Conservation (phyloP, 2,888 invertebrate species). For the Polyommatus iphigenia region DNA sequence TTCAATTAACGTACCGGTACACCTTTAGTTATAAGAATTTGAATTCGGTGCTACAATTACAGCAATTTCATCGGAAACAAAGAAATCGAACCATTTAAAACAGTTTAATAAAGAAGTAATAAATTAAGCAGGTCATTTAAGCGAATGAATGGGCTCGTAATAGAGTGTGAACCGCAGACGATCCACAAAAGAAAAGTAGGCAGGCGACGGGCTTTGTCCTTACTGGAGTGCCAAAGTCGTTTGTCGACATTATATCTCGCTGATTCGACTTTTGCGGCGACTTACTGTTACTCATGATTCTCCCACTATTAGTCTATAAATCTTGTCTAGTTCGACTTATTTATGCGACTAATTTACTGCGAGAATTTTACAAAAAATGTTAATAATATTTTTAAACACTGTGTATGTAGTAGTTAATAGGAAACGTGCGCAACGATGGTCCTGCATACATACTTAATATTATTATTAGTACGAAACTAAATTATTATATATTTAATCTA, state of each 20-base stretch:
- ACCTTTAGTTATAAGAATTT: background rate
- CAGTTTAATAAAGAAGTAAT: slow-evolving; percentile 66
- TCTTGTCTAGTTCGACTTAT: slow-evolving; percentile 35
- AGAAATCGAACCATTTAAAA: slow-evolving; percentile 42
- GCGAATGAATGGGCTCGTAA: slow-evolving; percentile 71
- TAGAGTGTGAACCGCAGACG: slow-evolving; percentile 71
- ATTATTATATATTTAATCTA: background rate
- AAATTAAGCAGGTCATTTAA: slow-evolving; percentile 75
- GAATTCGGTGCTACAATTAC: background rate
- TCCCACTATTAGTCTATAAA: slow-evolving; percentile 48
- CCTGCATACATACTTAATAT: background rate
- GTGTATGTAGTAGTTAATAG: too few species aligned
- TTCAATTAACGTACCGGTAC: too few species aligned
- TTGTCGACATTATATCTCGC: slow-evolving; percentile 75
- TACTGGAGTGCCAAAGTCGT: slow-evolving; percentile 70
- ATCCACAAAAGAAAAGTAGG: slow-evolving; percentile 72
- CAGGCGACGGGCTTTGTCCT: slow-evolving; percentile 71
- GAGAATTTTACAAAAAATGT: background rate
- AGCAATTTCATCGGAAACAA: background rate
- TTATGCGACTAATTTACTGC: background rate
- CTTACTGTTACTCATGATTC: slow-evolving; percentile 60
- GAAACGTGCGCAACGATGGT: background rate
- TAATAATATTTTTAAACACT: background rate
- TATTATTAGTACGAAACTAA: background rate
- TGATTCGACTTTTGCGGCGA: slow-evolving; percentile 75